phyloP scores from a whole-genome alignment of 2,888 invertebrate genomes.

The Auanema freiburgensis region DNA sequence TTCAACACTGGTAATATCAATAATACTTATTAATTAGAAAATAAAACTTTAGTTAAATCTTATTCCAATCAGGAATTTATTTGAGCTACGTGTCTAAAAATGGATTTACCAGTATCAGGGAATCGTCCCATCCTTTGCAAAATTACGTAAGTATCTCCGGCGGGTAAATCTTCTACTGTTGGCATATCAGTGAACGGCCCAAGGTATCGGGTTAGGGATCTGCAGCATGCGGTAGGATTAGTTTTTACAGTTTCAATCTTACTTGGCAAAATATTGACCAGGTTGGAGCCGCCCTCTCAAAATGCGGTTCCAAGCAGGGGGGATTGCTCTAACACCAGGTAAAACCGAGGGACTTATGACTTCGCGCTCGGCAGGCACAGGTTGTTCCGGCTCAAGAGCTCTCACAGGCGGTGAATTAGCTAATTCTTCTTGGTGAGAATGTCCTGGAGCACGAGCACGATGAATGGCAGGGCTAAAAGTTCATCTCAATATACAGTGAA shows the following conservation, averaged over 20 bases:
- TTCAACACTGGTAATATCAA: too few relatives aligned
- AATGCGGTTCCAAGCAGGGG: conserved; percentile 24
- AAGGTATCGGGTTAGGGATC: not conserved
- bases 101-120: conserved; percentile 31
- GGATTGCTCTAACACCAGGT: conserved; percentile 31
- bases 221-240: not conserved
- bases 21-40: too few relatives aligned
- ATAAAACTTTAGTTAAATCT: too few relatives aligned
- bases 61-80: conserved; percentile 15
- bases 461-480: not conserved
- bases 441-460: not conserved
- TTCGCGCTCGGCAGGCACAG: not conserved
- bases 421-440: not conserved
- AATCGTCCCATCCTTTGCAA: conserved; percentile 29
- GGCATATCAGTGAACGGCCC: conserved; percentile 2
- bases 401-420: not conserved
- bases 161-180: not conserved
- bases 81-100: conserved; percentile 30
- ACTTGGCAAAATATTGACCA: conserved; percentile 34
- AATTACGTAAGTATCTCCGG: not conserved
- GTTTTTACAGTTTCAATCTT: not conserved
- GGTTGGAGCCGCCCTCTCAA: conserved; percentile 25
- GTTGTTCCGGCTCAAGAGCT: conserved; percentile 3
- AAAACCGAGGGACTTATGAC: conserved; percentile 23
- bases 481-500: not conserved